Evolutionary conservation across 2,888 invertebrate species (phyloP), one percentile per base, ranked within the genome.

Genomic region (Octodonta nipae): DNA sequence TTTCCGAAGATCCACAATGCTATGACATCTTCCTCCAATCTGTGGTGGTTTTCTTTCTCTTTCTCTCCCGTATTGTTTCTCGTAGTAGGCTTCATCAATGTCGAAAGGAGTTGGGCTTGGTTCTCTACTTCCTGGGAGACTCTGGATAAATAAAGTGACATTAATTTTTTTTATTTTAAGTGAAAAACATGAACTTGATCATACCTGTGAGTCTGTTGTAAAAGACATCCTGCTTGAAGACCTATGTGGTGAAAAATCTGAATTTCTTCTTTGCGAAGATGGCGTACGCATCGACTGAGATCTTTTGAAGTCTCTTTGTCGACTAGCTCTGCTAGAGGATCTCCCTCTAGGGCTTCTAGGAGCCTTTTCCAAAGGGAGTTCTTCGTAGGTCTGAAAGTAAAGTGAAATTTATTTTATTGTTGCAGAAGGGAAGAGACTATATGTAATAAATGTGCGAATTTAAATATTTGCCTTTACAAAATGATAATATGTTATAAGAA

Each of bases 191-290:
- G 22, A 4, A 10, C 11, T 22, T n/a, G 22, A 10, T 22, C 12
- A 54, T 57, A 76, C 78, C 55, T 75, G 70, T 3, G 75, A 73
- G 51, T 78, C 77, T 47, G 75, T 75, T 31, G 73, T 72, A 38
- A 75, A 64, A 2, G 77, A 77, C 43, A 74, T 74, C 35, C 75
- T 60, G 52, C 77, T 77, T 32, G 70, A 66, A n/a, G 75, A 73
- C 40, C 74, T 63, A 44, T 71, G 70, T 38, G 73, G 63, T 14
- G 66, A 66, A 51, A 51, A 52, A 35, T 53, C 49, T 28, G 55
- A 50, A 35, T 52, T 43, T 40, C 47, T 34, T 46, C 47, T 42
- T 33, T 43, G 42, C 5, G 50, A 43, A 11, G 50, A 41, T 7
- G 48, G 43, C 15, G 48, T 46, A 36, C 57, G 57, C 12, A 61